Evolutionary conservation across 2,888 invertebrate species (phyloP).

Genomic region (Oxycera nigricornis): DNA sequence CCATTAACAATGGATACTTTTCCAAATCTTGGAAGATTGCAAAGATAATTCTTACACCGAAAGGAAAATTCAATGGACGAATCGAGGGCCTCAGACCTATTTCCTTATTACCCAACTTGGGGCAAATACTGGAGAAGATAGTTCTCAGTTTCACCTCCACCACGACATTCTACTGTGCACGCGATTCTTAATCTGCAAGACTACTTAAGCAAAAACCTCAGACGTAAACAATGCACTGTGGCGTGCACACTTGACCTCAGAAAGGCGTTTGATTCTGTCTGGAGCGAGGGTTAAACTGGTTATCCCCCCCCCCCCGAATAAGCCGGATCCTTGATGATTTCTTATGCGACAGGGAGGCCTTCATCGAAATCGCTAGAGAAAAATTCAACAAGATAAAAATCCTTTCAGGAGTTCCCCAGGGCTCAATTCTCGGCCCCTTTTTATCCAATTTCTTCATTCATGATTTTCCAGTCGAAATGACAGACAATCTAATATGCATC

Average conservation of each 20-base stretch:
- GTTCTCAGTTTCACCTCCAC: not conserved
- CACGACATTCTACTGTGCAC: not conserved
- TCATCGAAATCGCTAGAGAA: too few species aligned
- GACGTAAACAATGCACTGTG: not conserved
- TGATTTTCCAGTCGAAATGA: too few species aligned
- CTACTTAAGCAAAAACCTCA: not conserved
- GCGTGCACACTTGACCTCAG: too few species aligned
- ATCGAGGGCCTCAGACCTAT: not conserved
- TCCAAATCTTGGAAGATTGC: not conserved
- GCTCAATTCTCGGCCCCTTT: too few species aligned
- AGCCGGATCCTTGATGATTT: not conserved
- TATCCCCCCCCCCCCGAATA: too few species aligned
- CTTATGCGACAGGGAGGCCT: not conserved
- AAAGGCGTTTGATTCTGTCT: too few species aligned
- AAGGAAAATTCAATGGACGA: not conserved
- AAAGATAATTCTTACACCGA: not conserved
- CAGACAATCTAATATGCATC: too few species aligned
- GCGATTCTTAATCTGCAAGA: not conserved
- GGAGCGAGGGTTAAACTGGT: too few species aligned
- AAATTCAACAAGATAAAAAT: too few species aligned
- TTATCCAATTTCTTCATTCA: too few species aligned
- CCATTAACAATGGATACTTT: not conserved
- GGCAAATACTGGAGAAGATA: not conserved
- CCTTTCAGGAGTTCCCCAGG: too few species aligned
- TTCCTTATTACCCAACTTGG: not conserved